Percentiles rank a stretch among this genome's conserved stretches.
Conservation (phyloP, 2,797 vertebrate species). For the Emydoidea blandingii region DNA sequence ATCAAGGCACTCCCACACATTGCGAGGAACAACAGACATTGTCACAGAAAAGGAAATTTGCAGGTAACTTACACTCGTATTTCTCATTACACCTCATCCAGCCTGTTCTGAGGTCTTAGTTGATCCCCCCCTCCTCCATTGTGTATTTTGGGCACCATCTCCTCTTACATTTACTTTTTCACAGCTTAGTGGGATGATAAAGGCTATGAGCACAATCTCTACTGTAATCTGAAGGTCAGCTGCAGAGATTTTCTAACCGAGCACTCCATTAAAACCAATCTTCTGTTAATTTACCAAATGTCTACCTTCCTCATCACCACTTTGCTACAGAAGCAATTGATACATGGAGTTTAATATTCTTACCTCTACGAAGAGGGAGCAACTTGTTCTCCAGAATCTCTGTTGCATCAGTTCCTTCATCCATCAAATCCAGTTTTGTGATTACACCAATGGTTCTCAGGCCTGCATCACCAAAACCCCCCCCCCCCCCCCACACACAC, state of each 20-base stretch:
- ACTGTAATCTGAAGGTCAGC: not conserved
- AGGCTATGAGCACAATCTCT: not conserved
- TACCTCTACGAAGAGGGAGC: conserved; percentile 92
- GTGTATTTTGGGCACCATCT: not conserved
- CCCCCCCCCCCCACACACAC: accelerated
- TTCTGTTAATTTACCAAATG: not conserved
- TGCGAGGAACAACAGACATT: not conserved
- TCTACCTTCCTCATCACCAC: not conserved
- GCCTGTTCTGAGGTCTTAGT: not conserved
- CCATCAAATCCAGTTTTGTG: conserved; percentile 96
- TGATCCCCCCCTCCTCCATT: not conserved
- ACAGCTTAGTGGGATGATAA: not conserved
- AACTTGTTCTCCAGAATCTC: conserved; percentile 93
- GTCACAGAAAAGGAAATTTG: not conserved
- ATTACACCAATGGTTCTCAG: conserved; percentile 94
- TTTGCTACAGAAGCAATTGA: not conserved
- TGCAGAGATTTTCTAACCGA: not conserved
- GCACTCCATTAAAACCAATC: not conserved
- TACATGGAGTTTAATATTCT: not conserved
- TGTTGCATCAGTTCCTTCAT: conserved; percentile 92
- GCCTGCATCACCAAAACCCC: conserved; percentile 75
- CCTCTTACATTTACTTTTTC: not conserved
- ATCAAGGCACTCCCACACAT: not conserved
- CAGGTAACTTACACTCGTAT: not conserved
- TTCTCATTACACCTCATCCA: not conserved